Percentiles rank a stretch among this genome's conserved stretches.
phyloP scores from a whole-genome alignment of 2,888 invertebrate genomes.

The Ophion ellenae region DNA sequence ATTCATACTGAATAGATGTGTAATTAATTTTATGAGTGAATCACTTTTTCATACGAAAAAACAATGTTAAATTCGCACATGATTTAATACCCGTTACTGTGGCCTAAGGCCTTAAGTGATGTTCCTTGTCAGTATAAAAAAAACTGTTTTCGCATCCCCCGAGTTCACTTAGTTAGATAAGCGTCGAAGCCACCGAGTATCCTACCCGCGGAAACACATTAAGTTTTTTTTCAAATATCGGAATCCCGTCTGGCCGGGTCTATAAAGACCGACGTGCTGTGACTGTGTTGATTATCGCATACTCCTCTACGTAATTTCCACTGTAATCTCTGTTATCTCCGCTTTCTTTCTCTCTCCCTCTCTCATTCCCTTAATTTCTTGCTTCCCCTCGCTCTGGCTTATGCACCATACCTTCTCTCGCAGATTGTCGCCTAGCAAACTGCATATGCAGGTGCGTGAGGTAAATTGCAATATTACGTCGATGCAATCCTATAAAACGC shows the following conservation, averaged over 20 bases:
- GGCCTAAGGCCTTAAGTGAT: too few species aligned
- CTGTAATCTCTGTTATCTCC: conserved; percentile 1
- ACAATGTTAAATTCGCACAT: too few species aligned
- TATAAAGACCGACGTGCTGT: conserved; percentile 23
- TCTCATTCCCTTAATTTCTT: conserved; percentile 7
- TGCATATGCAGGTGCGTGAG: conserved; percentile 51
- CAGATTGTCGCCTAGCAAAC: neutral
- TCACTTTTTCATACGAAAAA: too few species aligned
- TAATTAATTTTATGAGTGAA: too few species aligned
- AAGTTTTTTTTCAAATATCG: too few species aligned
- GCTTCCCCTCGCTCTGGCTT: neutral
- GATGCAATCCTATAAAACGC: conserved; percentile 36
- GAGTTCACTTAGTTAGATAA: neutral
- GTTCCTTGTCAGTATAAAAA: neutral
- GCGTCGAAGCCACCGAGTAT: conserved; percentile 9
- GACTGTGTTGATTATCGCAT: conserved; percentile 20
- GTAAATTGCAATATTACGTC: conserved; percentile 43
- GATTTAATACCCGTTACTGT: too few species aligned
- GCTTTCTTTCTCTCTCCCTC: conserved; percentile 10
- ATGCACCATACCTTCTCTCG: neutral
- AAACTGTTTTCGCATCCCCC: conserved; percentile 48
- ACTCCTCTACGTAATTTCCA: neutral
- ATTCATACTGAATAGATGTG: too few species aligned
- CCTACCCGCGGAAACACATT: neutral
- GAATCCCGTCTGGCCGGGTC: too few species aligned